Evolutionary conservation across 2,113 vertebrate genomes (phyloP).

Genomic region (Cervus canadensis): DNA sequence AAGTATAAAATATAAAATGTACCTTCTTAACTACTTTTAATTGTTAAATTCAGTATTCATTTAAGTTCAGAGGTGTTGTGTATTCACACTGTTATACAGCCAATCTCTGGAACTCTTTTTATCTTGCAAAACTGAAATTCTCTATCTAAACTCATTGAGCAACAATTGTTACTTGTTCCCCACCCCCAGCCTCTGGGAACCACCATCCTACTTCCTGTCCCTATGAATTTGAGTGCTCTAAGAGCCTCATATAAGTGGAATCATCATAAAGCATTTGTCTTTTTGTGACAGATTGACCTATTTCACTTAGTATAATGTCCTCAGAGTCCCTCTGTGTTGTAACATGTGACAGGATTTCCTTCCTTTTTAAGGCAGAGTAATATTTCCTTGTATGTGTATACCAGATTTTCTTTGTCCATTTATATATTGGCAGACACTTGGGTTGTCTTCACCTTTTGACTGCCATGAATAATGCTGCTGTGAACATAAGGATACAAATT

Average conservation of each 20-base stretch:
- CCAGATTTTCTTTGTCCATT: background rate
- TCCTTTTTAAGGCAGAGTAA: background rate
- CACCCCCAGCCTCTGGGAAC: background rate
- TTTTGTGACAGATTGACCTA: background rate
- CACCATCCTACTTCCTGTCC: background rate
- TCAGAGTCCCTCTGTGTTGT: background rate
- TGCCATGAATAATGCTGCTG: background rate
- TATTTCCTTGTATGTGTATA: background rate
- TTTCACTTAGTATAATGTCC: background rate
- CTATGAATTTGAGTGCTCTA: background rate
- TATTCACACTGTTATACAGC: background rate
- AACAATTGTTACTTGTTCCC: background rate
- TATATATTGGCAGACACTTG: background rate
- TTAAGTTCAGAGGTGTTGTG: background rate
- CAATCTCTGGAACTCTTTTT: background rate
- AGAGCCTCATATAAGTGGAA: background rate
- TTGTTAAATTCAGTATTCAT: background rate
- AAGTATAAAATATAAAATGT: background rate
- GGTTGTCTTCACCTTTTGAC: background rate
- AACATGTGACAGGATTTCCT: background rate
- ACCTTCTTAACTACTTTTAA: background rate
- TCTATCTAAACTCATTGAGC: background rate
- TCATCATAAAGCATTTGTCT: background rate
- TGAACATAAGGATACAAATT: background rate
- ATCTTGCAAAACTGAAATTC: background rate